Base-by-base conservation (phyloP, 1,140 invertebrate species). In the Papilio dardanus region DNA sequence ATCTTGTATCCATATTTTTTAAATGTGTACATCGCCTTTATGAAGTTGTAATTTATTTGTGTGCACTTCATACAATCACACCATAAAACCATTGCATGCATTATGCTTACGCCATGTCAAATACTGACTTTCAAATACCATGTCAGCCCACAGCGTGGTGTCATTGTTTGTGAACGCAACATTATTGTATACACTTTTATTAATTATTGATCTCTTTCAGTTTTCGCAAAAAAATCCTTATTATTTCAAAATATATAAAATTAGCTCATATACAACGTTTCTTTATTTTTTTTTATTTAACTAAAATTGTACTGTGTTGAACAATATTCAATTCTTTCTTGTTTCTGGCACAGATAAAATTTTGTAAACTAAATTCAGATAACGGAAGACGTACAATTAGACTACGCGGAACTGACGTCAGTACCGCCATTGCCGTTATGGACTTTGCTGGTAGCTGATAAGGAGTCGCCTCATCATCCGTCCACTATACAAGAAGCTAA, bases 361-460 rank as follows among this genome's bases (percentile, higher is more conserved):
- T 2, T 71, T 68, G 21, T 33, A 21, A 42, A 67, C 67, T 5
- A 33, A 68, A 58, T 81, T n/a, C 83, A 91, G 93, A 96, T 96
- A 78, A 96, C 96, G 0, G 97, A 98, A 90, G 98, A 98, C 80
- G 93, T 98, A 2, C 97, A 97, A 75, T 92, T 99, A 8, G 99
- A 99, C 93, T 99, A 99, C 89, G 97, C 98, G 1, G 99, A 99
- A 90, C 97, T 99, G 74, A 98, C 97, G 2, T 98, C 98, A 3
- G 99, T 99, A 77, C 98, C 99, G 7, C 99, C 99, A 0, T 90
- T 99, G 28, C 99, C 99, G 2, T 92, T 99, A 12, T 99, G 99
- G 97, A 98, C 98, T 2, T 94, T 99, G 0, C 93, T 99, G 0
- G 97, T 97, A 33, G 98, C 99, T 3, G 99, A 99, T 88, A 96